Base-by-base conservation (phyloP, 1,140 invertebrate genomes). In the Pissodes strobi region DNA sequence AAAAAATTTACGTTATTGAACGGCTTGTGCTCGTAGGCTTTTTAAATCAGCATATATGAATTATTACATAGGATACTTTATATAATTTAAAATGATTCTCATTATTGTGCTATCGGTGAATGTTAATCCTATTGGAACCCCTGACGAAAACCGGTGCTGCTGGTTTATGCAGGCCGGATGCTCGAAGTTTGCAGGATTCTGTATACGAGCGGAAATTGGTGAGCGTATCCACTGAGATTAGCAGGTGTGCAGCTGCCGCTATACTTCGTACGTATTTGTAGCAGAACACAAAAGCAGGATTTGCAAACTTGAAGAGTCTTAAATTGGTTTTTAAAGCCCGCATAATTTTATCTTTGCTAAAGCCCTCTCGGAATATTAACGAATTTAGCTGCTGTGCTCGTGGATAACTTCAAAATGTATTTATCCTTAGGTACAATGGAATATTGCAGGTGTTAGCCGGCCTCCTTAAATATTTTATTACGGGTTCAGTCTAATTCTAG, bases 131-230 rank as follows among this genome's bases (percentile, higher is more conserved):
- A 49, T 52, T 61, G 45, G 58, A 61, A 51, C 58, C 58, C 58
- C 23, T 43, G 45, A n/a, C 21, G 12, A 61, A 59, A 61, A 61
- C 58, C 58, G 58, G 58, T 61, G 38, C 58, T 61, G 58, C 58
- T 34, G 58, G 58, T 61, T 61, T 30, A 41, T 38, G 21, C 49
- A 61, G 46, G 58, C 58, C 58, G 58, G 58, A 61, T 61, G 34
- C 58, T 38, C 34, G 37, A 61, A 61, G 18, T 51, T 61, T 61
- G 58, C 58, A 41, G 58, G 58, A 39, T 51, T 61, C 58, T 61
- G 18, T 61, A 52, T 51, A 61, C 30, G 46, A 61, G 39, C 58
- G 58, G 58, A 61, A 61, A 61, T 61, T 52, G 48, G 45, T 49
- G 57, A 51, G 41, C 41, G 58, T 12, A 41, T 51, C 46, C 34